phyloP scores from a whole-genome alignment of 2,797 vertebrate species.

The Peromyscus nudipes region DNA sequence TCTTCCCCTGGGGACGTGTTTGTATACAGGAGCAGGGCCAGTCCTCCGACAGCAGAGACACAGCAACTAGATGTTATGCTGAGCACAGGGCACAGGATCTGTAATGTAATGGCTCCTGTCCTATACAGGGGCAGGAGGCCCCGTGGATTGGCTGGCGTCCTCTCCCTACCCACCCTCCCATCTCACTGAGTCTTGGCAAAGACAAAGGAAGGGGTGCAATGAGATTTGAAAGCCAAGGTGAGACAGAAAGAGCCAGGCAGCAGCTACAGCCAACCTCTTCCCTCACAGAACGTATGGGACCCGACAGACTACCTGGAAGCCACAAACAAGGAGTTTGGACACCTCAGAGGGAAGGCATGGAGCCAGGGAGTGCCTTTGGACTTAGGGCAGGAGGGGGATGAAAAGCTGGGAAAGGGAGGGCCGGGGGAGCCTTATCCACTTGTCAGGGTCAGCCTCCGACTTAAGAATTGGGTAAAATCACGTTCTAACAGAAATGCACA shows the following conservation, averaged over 20 bases:
- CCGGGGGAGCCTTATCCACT: neutral
- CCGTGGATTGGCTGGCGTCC: neutral
- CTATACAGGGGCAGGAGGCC: neutral
- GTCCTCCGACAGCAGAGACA: slow-evolving; percentile 50
- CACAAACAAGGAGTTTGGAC: slow-evolving; percentile 50
- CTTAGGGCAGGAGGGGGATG: too few relatives aligned
- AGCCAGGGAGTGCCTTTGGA: neutral
- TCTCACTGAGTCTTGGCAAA: neutral
- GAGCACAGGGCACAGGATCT: neutral
- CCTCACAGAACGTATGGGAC: neutral
- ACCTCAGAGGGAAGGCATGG: neutral
- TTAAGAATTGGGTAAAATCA: neutral
- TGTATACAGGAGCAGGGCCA: slow-evolving; percentile 62
- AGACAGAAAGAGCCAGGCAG: neutral
- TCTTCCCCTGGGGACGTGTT: slow-evolving; percentile 60
- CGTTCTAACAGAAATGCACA: neutral
- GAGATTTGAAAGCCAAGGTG: neutral
- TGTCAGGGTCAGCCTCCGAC: neutral
- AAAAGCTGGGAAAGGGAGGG: fast-evolving
- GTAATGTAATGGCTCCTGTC: neutral
- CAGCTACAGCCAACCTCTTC: slow-evolving; percentile 6
- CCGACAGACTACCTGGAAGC: neutral
- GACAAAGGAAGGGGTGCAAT: slow-evolving; percentile 13
- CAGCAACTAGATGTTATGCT: neutral
- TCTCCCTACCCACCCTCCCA: neutral